Conservation (phyloP, 1,140 invertebrate genomes). For the Sitophilus oryzae region DNA sequence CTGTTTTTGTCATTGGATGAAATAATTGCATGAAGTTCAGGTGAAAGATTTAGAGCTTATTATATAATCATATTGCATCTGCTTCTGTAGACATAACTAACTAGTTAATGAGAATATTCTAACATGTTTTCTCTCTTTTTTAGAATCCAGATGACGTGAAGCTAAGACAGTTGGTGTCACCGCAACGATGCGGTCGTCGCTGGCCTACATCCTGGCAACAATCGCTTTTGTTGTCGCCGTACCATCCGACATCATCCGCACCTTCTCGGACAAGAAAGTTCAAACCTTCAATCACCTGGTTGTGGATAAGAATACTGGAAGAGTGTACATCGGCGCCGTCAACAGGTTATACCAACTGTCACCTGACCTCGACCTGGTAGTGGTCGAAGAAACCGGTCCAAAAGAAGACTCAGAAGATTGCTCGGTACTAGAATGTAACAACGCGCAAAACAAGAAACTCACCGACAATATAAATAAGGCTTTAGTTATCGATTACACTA, state of each 20-base stretch:
- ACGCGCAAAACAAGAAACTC: slow-evolving; percentile 59
- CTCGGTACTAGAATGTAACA: slow-evolving; percentile 73
- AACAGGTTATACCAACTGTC: slow-evolving; percentile 91
- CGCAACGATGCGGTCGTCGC: slow-evolving; percentile 38
- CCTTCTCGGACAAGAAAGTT: slow-evolving; percentile 56
- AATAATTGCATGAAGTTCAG: too few species aligned
- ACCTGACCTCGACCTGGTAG: slow-evolving; percentile 72
- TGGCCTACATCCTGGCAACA: slow-evolving; percentile 33
- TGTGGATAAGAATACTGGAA: slow-evolving; percentile 85
- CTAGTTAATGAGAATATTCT: too few species aligned
- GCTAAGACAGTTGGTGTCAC: slow-evolving; percentile 20
- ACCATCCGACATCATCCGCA: slow-evolving; percentile 57
- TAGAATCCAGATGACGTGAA: slow-evolving; percentile 31
- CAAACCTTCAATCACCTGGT: slow-evolving; percentile 78
- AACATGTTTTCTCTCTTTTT: slow-evolving; percentile 23
- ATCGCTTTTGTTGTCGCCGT: slow-evolving; percentile 40
- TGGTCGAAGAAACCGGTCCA: slow-evolving; percentile 81
- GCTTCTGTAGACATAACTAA: too few species aligned
- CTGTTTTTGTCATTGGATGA: too few species aligned
- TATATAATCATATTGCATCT: too few species aligned
- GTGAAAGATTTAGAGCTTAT: too few species aligned
- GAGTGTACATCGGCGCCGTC: slow-evolving; percentile 85
- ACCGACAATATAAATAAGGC: slow-evolving; percentile 95
- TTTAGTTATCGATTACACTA: slow-evolving; percentile 87
- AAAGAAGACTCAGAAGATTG: slow-evolving; percentile 84